phyloP scores from a whole-genome alignment of 2,113 vertebrate species.

The Strix aluco region DNA sequence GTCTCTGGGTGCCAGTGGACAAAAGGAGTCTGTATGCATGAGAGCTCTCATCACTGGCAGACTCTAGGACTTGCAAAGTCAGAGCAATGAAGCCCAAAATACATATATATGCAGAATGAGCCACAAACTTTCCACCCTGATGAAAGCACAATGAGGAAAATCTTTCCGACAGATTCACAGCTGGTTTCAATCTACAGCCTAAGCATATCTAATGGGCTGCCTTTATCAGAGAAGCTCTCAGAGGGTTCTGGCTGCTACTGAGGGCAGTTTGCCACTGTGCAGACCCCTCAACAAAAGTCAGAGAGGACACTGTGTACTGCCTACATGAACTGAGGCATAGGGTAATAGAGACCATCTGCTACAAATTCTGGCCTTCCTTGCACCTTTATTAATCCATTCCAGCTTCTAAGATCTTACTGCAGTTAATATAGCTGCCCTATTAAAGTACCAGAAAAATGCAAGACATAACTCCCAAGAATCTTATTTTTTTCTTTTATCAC shows the following conservation, averaged over 20 bases:
- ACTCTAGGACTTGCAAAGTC: neutral
- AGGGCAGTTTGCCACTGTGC: conserved; percentile 47
- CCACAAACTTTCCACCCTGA: conserved; percentile 28
- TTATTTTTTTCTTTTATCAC: neutral
- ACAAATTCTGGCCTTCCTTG: conserved; percentile 29
- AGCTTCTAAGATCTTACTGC: neutral
- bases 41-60: conserved; percentile 25
- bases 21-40: neutral
- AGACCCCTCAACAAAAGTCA: conserved; percentile 39
- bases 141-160: conserved; percentile 57
- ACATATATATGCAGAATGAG: neutral
- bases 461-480: neutral
- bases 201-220: conserved; percentile 40
- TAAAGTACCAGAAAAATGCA: neutral
- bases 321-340: neutral
- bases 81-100: neutral
- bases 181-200: conserved; percentile 48
- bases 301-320: conserved; percentile 31
- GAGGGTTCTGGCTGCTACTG: neutral
- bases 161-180: conserved; percentile 61
- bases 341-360: conserved; percentile 50
- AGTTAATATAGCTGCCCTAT: neutral
- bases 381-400: neutral
- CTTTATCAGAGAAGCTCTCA: conserved; percentile 52
- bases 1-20: neutral